Evolutionary conservation across 1,140 invertebrate species (phyloP).

Genomic region (Melipona quadrifasciata): DNA sequence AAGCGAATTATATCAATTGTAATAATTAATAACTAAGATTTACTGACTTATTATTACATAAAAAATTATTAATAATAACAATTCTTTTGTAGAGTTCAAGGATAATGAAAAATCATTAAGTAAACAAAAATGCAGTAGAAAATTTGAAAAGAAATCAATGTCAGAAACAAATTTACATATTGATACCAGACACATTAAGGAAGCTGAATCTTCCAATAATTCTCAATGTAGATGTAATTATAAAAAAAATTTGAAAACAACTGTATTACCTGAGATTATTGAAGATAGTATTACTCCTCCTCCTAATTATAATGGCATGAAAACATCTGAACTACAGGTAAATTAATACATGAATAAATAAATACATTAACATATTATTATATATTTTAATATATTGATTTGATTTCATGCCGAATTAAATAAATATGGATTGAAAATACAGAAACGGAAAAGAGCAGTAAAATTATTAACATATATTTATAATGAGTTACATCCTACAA

Average conservation of each 20-base stretch:
- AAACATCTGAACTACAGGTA: constrained; percentile 79
- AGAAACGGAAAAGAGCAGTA: constrained; percentile 77
- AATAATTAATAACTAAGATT: not conserved
- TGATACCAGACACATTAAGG: not conserved
- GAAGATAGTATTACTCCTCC: constrained; percentile 71
- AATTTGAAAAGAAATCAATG: constrained; percentile 52
- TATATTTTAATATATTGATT: constrained; percentile 50
- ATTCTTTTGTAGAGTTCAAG: not conserved
- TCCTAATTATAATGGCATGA: constrained; percentile 76
- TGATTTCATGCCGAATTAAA: constrained; percentile 77
- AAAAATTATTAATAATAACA: not conserved
- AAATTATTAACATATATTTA: constrained; percentile 80
- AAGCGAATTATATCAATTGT: not conserved
- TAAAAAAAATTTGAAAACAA: not conserved
- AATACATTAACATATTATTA: constrained; percentile 25
- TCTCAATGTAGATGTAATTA: constrained; percentile 34
- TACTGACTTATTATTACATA: not conserved
- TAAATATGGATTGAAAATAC: constrained; percentile 79
- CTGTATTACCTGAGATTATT: constrained; percentile 32
- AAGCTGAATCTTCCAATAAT: not conserved
- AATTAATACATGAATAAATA: constrained; percentile 22
- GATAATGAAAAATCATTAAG: not conserved
- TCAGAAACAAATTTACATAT: constrained; percentile 41
- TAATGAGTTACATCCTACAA: constrained; percentile 77
- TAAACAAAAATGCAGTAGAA: constrained; percentile 8